These are phyloP conservation scores for Arge pagana DNA, from an alignment of 2,888 invertebrate species.

Conservation along the genomic window DNA sequence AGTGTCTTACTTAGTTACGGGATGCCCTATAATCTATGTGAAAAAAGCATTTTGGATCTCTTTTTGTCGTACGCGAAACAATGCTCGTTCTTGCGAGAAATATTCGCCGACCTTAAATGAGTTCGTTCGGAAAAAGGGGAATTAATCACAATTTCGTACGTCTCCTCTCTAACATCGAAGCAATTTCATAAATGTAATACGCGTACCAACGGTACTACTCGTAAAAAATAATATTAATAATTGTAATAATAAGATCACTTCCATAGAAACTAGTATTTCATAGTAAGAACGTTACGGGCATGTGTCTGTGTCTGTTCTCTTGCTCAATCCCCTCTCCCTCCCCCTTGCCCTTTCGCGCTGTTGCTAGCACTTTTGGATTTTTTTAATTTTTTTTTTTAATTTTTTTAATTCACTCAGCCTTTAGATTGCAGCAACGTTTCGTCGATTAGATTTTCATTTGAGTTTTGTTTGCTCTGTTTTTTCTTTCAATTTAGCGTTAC, in stretches of 20 bases:
- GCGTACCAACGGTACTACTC: constrained; percentile 14
- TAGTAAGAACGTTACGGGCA: constrained; percentile 15
- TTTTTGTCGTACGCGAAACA: too few relatives aligned
- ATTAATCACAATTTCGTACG: constrained; percentile 20
- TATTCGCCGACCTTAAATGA: too few relatives aligned
- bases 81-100: too few relatives aligned
- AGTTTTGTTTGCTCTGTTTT: constrained; percentile 2
- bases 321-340: too few relatives aligned
- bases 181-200: constrained; percentile 12
- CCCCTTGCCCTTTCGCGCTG: too few relatives aligned
- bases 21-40: too few relatives aligned
- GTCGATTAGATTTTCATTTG: constrained; percentile 23
- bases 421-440: constrained; percentile 32
- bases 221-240: too few relatives aligned
- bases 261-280: constrained; percentile 6
- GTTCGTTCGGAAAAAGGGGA: too few relatives aligned
- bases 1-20: constrained; percentile 10
- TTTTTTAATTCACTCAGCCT: constrained; percentile 33
- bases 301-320: too few relatives aligned
- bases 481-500: too few relatives aligned
- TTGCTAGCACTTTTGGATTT: constrained; percentile 10
- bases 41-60: too few relatives aligned
- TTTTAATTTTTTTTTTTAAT: background rate
- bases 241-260: constrained; percentile 12
- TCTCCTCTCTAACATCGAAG: constrained; percentile 8